A percentile compares a stretch with the other conserved stretches of the same genome.
Conservation (phyloP, 2,888 invertebrate genomes). For the Andrena minutula region DNA sequence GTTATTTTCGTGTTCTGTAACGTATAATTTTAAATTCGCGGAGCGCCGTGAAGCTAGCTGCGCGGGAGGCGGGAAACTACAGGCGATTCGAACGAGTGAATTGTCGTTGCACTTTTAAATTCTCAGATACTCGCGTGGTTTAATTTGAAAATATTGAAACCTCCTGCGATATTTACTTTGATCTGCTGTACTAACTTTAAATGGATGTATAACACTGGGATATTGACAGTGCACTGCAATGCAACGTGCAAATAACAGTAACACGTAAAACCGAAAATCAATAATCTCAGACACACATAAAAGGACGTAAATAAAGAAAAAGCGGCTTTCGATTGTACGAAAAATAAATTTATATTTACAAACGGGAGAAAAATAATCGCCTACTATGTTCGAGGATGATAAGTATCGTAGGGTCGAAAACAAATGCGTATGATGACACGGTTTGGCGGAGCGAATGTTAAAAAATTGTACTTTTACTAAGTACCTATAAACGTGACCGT, state of each 20-base stretch:
- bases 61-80: neutral
- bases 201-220: neutral
- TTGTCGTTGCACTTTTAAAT: neutral
- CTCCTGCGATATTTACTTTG: neutral
- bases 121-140: neutral
- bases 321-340: conserved; percentile 60
- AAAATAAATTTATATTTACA: conserved; percentile 76
- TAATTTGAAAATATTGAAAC: neutral
- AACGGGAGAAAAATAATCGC: conserved; percentile 41
- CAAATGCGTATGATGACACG: conserved; percentile 43
- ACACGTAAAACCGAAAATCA: conserved; percentile 30
- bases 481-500: conserved; percentile 35
- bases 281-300: conserved; percentile 14
- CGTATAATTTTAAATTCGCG: conserved; percentile 9
- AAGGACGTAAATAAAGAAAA: conserved; percentile 67
- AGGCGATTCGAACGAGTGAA: neutral
- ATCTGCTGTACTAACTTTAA: conserved; percentile 44
- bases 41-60: neutral
- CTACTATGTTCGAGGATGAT: conserved; percentile 11
- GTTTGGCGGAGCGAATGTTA: conserved; percentile 49
- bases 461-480: conserved; percentile 36
- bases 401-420: conserved; percentile 33
- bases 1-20: no score
- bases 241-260: conserved; percentile 55
- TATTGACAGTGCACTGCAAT: conserved; percentile 25